phyloP scores from a whole-genome alignment of 2,113 vertebrate genomes.

The Barbus barbus region DNA sequence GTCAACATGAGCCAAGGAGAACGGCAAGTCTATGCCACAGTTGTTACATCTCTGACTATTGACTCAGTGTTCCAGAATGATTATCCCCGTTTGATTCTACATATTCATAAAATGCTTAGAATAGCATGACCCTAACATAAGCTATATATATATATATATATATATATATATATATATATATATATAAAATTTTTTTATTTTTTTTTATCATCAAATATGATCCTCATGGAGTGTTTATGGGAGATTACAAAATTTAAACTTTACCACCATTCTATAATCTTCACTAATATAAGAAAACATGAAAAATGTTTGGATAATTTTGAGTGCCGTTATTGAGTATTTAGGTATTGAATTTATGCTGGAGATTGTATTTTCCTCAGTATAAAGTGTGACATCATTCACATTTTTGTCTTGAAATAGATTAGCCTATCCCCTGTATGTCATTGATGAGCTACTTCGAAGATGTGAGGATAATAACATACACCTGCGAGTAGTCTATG shows the following conservation, averaged over 20 bases:
- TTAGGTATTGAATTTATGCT: background rate
- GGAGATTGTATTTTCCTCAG: background rate
- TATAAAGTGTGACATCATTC: background rate
- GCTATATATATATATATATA: too few species aligned
- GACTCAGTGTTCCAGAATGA: too few species aligned
- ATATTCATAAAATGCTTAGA: background rate
- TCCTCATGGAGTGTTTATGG: background rate
- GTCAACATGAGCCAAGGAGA: conserved; percentile 31
- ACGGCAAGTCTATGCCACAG: conserved; percentile 6
- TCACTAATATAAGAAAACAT: conserved; percentile 2
- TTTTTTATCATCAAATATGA: background rate
- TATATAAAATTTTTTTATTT: background rate
- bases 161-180: too few species aligned
- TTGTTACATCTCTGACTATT: background rate
- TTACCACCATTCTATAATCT: background rate
- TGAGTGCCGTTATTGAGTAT: background rate
- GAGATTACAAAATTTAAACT: background rate
- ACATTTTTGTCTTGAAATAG: background rate
- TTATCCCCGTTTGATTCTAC: too few species aligned
- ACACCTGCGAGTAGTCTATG: conserved; percentile 8
- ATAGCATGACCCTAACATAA: conserved; percentile 1
- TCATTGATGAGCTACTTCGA: conserved; percentile 9
- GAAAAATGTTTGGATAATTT: background rate
- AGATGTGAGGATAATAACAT: conserved; percentile 18
- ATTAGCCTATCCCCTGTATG: conserved; percentile 14